Base-by-base conservation (phyloP, 2,888 invertebrate genomes). In the Dysmachus trigonus region DNA sequence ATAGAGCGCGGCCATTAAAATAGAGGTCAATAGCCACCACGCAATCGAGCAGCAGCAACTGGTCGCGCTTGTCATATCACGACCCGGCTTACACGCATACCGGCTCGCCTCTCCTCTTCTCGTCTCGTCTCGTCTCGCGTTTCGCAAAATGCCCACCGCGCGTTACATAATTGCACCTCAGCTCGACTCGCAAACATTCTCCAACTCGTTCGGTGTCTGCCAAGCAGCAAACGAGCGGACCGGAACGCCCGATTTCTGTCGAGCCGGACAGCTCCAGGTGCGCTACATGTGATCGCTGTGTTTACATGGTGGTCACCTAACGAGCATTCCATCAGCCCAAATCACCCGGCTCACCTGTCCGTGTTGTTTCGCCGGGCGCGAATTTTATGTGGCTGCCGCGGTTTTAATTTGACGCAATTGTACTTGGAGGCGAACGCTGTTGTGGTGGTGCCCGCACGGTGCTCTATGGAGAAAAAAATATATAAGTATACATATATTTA, bases 1-100 rank as follows among this genome's bases (percentile, higher is more conserved):
- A 74, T n/a, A 74, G 31, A 31, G 53, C 62, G 53, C 62, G 10
- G 62, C 53, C 81, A 81, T 81, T 81, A 81, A 81, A 81, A 81
- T 81, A 81, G 35, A 81, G 81, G 81, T 81, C 81, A 81, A 81
- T 81, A 81, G 81, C 81, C 81, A 81, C 53, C 13, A 3, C 53
- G 62, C 77, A 7, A 22, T 27, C n/a, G 73, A 31, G 73, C 73
- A 15, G 73, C 73, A 15, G 77, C 35, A 76, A 41, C 76, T 35
- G 38, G 76, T 76, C 76, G 51, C 51, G 51, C 22, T 47, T 47
- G 47, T n/a, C 47, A 47, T 15, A n/a, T 15, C 47, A 4, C 47
- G 15, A n/a, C 47, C 47, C 76, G 35, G 35, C n/a, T 38, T 8
- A 4, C 74, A 74, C 35, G 76, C 41, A 35, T 18, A 38, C 76